A percentile compares a stretch with the other conserved stretches of the same genome.
Conservation (phyloP, 2,888 invertebrate species). For the Watsonalla cultraria region DNA sequence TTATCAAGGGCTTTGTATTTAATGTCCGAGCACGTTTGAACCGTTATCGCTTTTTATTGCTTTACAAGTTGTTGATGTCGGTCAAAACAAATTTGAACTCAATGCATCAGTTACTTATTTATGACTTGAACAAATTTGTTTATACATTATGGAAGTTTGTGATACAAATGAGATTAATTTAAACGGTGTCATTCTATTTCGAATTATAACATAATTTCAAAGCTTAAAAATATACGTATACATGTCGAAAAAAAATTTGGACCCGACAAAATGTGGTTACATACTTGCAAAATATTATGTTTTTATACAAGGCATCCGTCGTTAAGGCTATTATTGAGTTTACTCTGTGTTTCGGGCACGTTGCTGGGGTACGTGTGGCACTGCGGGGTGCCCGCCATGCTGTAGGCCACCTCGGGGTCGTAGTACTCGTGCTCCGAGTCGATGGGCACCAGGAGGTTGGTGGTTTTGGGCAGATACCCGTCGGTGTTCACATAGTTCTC, state of each 20-base stretch:
- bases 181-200: slow-evolving; percentile 66
- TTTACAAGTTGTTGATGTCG: not conserved
- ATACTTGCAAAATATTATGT: slow-evolving; percentile 11
- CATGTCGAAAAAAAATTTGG: slow-evolving; percentile 65
- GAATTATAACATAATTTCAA: slow-evolving; percentile 54
- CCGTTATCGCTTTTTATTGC: not conserved
- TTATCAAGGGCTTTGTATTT: not conserved
- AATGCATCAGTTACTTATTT: not conserved
- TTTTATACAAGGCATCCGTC: slow-evolving; percentile 77
- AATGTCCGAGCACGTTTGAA: not conserved
- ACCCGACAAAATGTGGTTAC: slow-evolving; percentile 51
- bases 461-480: slow-evolving; percentile 65
- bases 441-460: slow-evolving; percentile 71
- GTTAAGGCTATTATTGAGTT: slow-evolving; percentile 77
- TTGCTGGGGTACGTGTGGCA: slow-evolving; percentile 76
- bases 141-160: slow-evolving; percentile 4
- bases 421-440: slow-evolving; percentile 77
- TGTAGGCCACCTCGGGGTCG: slow-evolving; percentile 74
- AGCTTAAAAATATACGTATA: slow-evolving; percentile 66
- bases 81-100: not conserved
- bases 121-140: too few species aligned
- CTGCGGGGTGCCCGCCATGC: slow-evolving; percentile 60
- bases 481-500: slow-evolving; percentile 62
- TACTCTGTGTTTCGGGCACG: slow-evolving; percentile 61
- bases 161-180: slow-evolving; percentile 27